phyloP scores from a whole-genome alignment of 2,113 vertebrate species.

The Eonycteris spelaea region DNA sequence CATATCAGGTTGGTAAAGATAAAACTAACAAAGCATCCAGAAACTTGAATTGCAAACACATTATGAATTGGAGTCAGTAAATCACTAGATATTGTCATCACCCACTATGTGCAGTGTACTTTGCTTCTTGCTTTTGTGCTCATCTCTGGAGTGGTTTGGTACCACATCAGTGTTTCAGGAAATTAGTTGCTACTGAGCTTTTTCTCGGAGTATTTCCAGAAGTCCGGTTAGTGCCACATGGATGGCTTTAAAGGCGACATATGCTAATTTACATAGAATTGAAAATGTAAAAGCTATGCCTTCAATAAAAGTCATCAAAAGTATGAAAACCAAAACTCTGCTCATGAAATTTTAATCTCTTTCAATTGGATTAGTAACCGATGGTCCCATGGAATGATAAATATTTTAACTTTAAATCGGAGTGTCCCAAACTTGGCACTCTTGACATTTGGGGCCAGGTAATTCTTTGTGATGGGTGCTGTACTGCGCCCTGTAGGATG shows the following conservation, averaged over 20 bases:
- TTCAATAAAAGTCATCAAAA: neutral
- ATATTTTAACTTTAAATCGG: slow-evolving; percentile 45
- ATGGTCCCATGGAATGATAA: neutral
- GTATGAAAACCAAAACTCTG: slow-evolving; percentile 37
- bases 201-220: slow-evolving; percentile 42
- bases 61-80: slow-evolving; percentile 3
- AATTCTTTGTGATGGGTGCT: neutral
- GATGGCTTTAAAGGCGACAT: neutral
- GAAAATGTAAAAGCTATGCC: neutral
- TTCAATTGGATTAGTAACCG: neutral
- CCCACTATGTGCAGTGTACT: neutral
- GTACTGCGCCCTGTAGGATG: neutral
- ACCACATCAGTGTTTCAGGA: slow-evolving; percentile 8
- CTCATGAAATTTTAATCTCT: slow-evolving; percentile 25
- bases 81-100: neutral
- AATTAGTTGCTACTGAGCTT: slow-evolving; percentile 20
- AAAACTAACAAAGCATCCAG: neutral
- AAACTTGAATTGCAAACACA: neutral
- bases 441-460: neutral
- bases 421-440: neutral
- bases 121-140: neutral
- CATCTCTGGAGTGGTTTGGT: neutral
- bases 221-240: slow-evolving; percentile 20
- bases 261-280: slow-evolving; percentile 17
- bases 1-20: neutral